A percentile compares a stretch with the other conserved stretches of the same genome.
Conservation (phyloP, 2,888 invertebrate species). For the Carabus problematicus region DNA sequence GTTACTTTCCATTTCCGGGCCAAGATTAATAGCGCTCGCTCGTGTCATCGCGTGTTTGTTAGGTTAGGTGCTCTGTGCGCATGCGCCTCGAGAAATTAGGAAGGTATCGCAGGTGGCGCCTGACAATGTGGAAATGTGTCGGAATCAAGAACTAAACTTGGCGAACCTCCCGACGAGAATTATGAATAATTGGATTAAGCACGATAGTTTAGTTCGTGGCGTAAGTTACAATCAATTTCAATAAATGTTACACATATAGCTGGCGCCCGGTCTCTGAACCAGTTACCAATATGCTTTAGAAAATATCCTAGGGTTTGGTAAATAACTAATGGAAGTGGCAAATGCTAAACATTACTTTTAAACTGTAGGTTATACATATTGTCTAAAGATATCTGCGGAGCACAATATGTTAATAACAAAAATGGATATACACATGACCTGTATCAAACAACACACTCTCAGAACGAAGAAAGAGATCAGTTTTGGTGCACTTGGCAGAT, state of each 20-base stretch:
- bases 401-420: too few relatives aligned
- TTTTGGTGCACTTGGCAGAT: too few relatives aligned
- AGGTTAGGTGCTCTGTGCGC: neutral
- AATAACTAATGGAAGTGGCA: too few relatives aligned
- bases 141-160: constrained; percentile 30
- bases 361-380: too few relatives aligned
- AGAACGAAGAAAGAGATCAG: neutral
- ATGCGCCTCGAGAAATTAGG: constrained; percentile 11
- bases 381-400: too few relatives aligned
- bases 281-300: neutral
- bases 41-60: constrained; percentile 3
- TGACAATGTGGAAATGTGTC: constrained; percentile 32
- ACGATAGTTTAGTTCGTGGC: constrained; percentile 35
- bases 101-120: constrained; percentile 30
- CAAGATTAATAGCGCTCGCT: constrained; percentile 27
- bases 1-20: constrained; percentile 27
- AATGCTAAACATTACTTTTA: too few relatives aligned
- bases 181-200: constrained; percentile 40
- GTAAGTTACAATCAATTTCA: constrained; percentile 38
- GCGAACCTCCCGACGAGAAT: constrained; percentile 30
- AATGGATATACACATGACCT: neutral
- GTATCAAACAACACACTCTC: neutral
- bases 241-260: constrained; percentile 28
- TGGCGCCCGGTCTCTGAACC: neutral
- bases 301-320: neutral